phyloP scores from a whole-genome alignment of 2,797 vertebrate genomes.

The Manis pentadactyla region DNA sequence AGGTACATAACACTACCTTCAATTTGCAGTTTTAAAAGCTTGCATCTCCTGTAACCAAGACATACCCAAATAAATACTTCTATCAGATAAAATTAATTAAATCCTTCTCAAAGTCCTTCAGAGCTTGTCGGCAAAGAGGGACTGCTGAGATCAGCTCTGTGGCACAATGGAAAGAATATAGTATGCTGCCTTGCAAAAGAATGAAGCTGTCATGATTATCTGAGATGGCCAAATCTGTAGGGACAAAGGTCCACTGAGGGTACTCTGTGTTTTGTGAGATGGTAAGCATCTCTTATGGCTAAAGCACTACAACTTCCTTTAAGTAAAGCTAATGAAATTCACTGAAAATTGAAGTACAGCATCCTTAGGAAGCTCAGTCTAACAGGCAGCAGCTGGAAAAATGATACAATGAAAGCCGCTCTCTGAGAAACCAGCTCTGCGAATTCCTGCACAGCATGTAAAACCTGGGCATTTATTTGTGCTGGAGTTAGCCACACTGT shows the following conservation, averaged over 20 bases:
- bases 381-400: neutral
- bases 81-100: conserved; percentile 19
- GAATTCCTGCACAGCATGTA: neutral
- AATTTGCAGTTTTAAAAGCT: conserved; percentile 26
- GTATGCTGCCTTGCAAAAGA: neutral
- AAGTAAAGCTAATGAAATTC: neutral
- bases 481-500: neutral
- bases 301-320: neutral
- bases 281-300: neutral
- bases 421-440: neutral
- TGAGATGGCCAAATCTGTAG: neutral
- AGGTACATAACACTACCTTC: neutral
- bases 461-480: neutral
- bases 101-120: neutral
- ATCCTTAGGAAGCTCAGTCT: neutral
- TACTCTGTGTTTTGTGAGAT: neutral
- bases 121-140: neutral
- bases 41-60: neutral
- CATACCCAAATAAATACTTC: neutral
- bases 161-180: neutral
- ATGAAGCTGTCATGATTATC: neutral
- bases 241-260: neutral
- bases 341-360: neutral
- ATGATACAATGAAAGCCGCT: neutral
- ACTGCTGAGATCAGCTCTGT: neutral